Base-by-base conservation (phyloP, 2,797 vertebrate genomes). In the Cichlasoma orientale region DNA sequence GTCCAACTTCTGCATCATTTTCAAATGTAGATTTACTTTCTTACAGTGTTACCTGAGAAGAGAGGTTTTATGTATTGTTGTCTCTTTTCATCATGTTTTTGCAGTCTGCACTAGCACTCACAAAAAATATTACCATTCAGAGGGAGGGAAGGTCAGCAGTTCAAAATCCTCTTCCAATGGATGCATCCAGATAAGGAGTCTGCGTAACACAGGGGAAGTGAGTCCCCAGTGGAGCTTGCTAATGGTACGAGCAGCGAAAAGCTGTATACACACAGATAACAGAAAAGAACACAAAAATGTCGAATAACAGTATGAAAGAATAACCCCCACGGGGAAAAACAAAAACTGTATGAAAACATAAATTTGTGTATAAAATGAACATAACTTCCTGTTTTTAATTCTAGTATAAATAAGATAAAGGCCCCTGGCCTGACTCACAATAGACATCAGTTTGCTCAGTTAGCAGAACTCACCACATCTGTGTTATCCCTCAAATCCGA, bases 181-280 rank as follows among this genome's bases (percentile, higher is more conserved):
- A 41, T 83, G 70, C 21, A 72, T 79, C 29, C 54, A 75, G 88
- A 83, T 86, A 89, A 83, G 31, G 19, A 80, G 71, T 76, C 80
- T 82, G 31, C 83, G 52, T 78, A 85, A 83, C 23, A 63, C 75
- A 69, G 57, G 86, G 82, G 82, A 88, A 77, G 87, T 5, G 19
- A 52, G n/a, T 50, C 63, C 63, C 47, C 66, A 53, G 3, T 54
- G 78, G 57, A 78, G 19, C 36, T 50, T 3, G 33, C 54, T 73
- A 79, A 85, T 82, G 70, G 77, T 44, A 11, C 44, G 74, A 31
- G 56, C 55, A 78, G 54, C 76, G 36, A 77, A 81, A 83, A 78
- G 81, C 82, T 85, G 79, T 36, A 2, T 13, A 86, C 23, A 56
- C 23, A 56, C 71, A 21, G 36, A 75, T 68, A 68, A 68, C 63